These are phyloP conservation scores for Microvelia longipes DNA, from an alignment of 1,140 invertebrate genomes.

Conservation along the genomic window DNA sequence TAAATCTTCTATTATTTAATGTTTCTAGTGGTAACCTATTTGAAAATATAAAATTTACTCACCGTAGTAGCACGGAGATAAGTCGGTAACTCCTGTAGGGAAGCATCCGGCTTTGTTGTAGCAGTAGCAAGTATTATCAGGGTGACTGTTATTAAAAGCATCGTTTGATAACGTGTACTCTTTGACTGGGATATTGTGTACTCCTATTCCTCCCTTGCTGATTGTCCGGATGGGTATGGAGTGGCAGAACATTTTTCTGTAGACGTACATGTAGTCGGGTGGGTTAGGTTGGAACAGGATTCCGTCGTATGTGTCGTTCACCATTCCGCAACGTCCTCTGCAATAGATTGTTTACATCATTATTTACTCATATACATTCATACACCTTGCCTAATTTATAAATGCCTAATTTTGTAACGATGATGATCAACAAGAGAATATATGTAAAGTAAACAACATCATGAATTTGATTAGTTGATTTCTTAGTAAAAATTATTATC, in stretches of 20 bases:
- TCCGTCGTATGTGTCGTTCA: constrained; percentile 27
- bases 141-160: constrained; percentile 38
- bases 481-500: too few relatives aligned
- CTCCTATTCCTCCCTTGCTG: constrained; percentile 20
- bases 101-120: constrained; percentile 32
- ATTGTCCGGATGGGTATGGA: constrained; percentile 30
- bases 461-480: not conserved
- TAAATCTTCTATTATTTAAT: too few relatives aligned
- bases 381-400: not conserved
- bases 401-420: not conserved
- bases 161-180: constrained; percentile 35
- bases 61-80: constrained; percentile 60
- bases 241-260: constrained; percentile 49
- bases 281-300: constrained; percentile 37
- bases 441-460: constrained; percentile 20
- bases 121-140: constrained; percentile 47
- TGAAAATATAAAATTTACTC: too few relatives aligned
- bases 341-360: too few relatives aligned
- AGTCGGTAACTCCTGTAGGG: constrained; percentile 42
- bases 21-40: too few relatives aligned
- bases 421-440: constrained; percentile 18
- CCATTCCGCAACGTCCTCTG: constrained; percentile 11
- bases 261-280: constrained; percentile 28
- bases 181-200: constrained; percentile 31
- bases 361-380: too few relatives aligned